A percentile compares a stretch with the other conserved stretches of the same genome.
Conservation (phyloP, 2,888 invertebrate species). For the Metalampra italica region DNA sequence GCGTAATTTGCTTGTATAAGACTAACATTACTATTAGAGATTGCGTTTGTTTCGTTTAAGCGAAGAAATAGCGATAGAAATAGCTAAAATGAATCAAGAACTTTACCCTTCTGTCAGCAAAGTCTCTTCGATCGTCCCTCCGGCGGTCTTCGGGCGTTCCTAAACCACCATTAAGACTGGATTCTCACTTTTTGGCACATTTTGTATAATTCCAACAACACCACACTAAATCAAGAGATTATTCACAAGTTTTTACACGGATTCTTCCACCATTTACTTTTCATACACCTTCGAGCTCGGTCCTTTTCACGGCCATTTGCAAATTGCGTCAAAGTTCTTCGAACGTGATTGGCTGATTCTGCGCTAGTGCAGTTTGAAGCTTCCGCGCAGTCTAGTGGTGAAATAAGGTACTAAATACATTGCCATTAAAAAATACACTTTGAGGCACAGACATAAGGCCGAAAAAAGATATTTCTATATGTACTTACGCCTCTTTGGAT, state of each 20-base stretch:
- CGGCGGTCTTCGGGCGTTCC: slow-evolving; percentile 65
- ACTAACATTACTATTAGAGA: slow-evolving; percentile 14
- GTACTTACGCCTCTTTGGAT: slow-evolving; percentile 37
- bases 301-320: slow-evolving; percentile 79
- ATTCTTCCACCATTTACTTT: slow-evolving; percentile 70
- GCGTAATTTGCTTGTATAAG: slow-evolving; percentile 9
- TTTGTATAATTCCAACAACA: slow-evolving; percentile 65
- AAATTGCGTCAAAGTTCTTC: slow-evolving; percentile 77
- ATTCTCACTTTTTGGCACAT: slow-evolving; percentile 77
- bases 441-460: slow-evolving; percentile 9
- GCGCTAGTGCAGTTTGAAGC: slow-evolving; percentile 55
- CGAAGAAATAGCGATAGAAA: slow-evolving; percentile 29
- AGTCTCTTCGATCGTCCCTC: slow-evolving; percentile 66
- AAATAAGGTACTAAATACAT: slow-evolving; percentile 30
- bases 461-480: slow-evolving; percentile 10
- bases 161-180: slow-evolving; percentile 74
- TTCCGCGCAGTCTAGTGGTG: slow-evolving; percentile 45
- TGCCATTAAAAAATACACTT: slow-evolving; percentile 26
- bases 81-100: slow-evolving; percentile 46
- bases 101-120: slow-evolving; percentile 76
- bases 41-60: slow-evolving; percentile 20
- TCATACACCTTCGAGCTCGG: slow-evolving; percentile 71
- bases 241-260: slow-evolving; percentile 66
- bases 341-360: slow-evolving; percentile 66
- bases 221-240: slow-evolving; percentile 64